Evolutionary conservation across 2,797 vertebrate genomes (phyloP), one percentile per base, ranked within the genome.

Genomic region (Toxotes lorentzi): DNA sequence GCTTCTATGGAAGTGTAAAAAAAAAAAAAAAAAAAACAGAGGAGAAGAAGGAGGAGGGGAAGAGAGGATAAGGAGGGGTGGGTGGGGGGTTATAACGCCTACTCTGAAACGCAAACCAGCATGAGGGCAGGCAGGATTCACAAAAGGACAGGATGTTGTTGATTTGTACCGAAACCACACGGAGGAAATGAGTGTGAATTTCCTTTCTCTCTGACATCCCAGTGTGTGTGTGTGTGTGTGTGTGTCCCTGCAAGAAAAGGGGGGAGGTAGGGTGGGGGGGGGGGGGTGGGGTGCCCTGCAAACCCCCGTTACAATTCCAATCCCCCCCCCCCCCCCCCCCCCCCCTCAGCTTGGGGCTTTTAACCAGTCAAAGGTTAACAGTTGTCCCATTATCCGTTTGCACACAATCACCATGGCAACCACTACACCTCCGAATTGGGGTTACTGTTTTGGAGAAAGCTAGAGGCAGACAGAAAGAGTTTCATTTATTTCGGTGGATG

Each of bases 81-180:
- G 5, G 32, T 47, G 67, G 78, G 79, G 78, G 78, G 84, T 80
- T 88, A 90, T 91, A 86, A 91, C 88, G 91, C 89, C 90, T 81
- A 56, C 86, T 79, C 84, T 88, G 87, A 91, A 93, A 91, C 92
- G 83, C 86, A 88, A 90, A 89, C 94, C 95, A 93, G 93, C 95
- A 96, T 93, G 93, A 93, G 94, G 95, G 95, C 95, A 96, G 87
- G 90, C 93, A 95, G 95, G 94, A 95, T 93, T 96, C 94, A 97
- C 96, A 97, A 97, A 97, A 96, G 97, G 96, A 96, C 96, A 97
- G 97, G 97, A 97, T 97, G 97, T 96, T 96, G 96, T 97, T 96
- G 96, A 97, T 97, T 97, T 97, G 96, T 97, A 96, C 96, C 94
- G 94, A 96, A 97, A 96, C 95, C 96, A 94, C 95, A 96, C 94